Evolutionary conservation across 2,888 invertebrate species (phyloP).

Genomic region (Orthosia incerta): DNA sequence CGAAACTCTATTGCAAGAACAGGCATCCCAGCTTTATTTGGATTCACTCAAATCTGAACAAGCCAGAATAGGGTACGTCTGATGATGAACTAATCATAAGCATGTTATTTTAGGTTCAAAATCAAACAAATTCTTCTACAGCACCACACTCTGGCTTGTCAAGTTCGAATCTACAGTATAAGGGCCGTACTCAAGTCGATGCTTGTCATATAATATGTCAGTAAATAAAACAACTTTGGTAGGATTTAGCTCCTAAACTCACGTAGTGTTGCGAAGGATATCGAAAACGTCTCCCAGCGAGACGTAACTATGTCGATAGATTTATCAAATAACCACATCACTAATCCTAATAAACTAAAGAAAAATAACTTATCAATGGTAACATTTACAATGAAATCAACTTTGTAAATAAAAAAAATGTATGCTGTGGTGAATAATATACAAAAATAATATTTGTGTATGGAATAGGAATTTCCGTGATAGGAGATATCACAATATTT

Average conservation of each 20-base stretch:
- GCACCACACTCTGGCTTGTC: neutral
- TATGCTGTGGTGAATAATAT: constrained; percentile 83
- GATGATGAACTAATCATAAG: neutral
- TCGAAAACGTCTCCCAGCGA: constrained; percentile 49
- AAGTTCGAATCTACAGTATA: constrained; percentile 2
- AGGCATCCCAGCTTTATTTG: constrained; percentile 33
- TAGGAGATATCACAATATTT: constrained; percentile 87
- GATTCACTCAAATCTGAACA: neutral
- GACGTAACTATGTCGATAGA: constrained; percentile 61
- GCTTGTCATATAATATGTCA: constrained; percentile 48
- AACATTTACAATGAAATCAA: constrained; percentile 89
- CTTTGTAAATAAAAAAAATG: constrained; percentile 79
- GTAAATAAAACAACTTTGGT: constrained; percentile 78
- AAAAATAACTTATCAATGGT: constrained; percentile 89
- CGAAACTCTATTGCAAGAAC: constrained; percentile 41
- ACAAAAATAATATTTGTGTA: constrained; percentile 88
- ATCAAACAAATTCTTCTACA: neutral
- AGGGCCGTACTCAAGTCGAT: constrained; percentile 43
- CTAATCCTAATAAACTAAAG: constrained; percentile 76
- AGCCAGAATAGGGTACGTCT: neutral
- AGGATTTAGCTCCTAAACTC: constrained; percentile 68
- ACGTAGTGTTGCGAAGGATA: constrained; percentile 59
- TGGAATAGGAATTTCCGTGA: constrained; percentile 89
- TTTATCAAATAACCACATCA: constrained; percentile 69
- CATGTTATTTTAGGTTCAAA: constrained; percentile 2